A percentile compares a stretch with the other conserved stretches of the same genome.
Conservation (phyloP, 1,140 invertebrate genomes). For the Drosophila pruinosa region DNA sequence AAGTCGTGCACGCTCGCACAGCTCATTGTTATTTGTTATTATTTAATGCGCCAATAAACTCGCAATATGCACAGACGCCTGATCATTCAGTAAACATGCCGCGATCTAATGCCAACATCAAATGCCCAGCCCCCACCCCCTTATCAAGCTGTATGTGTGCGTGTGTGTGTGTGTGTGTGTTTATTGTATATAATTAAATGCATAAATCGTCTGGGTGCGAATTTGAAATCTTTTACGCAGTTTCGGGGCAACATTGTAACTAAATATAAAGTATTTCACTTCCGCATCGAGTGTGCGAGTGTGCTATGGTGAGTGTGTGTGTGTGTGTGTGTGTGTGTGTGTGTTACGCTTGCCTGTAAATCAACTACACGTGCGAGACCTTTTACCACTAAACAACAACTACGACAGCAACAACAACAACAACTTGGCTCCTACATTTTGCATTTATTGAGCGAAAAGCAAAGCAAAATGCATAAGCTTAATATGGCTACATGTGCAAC, state of each 20-base stretch:
- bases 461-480: constrained; percentile 8
- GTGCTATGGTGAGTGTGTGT: not conserved
- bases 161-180: constrained; percentile 18
- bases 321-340: constrained; percentile 24
- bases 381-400: constrained; percentile 45
- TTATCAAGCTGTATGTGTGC: not conserved
- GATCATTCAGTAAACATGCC: not conserved
- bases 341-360: constrained; percentile 39
- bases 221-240: constrained; percentile 65
- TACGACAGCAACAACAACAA: constrained; percentile 17
- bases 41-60: constrained; percentile 4
- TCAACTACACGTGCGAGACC: constrained; percentile 70
- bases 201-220: constrained; percentile 31
- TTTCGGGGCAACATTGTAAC: constrained; percentile 64
- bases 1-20: not conserved
- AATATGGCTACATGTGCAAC: not conserved
- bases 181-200: constrained; percentile 25
- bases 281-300: constrained; percentile 21
- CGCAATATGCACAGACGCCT: constrained; percentile 16
- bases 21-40: constrained; percentile 3
- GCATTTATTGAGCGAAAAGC: constrained; percentile 19
- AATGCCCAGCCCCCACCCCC: constrained; percentile 17
- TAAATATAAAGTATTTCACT: constrained; percentile 43
- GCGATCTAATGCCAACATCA: constrained; percentile 11
- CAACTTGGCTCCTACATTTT: constrained; percentile 12